These are phyloP conservation scores for Teinopalpus imperialis DNA, from an alignment of 2,888 invertebrate genomes.

Conservation along the genomic window DNA sequence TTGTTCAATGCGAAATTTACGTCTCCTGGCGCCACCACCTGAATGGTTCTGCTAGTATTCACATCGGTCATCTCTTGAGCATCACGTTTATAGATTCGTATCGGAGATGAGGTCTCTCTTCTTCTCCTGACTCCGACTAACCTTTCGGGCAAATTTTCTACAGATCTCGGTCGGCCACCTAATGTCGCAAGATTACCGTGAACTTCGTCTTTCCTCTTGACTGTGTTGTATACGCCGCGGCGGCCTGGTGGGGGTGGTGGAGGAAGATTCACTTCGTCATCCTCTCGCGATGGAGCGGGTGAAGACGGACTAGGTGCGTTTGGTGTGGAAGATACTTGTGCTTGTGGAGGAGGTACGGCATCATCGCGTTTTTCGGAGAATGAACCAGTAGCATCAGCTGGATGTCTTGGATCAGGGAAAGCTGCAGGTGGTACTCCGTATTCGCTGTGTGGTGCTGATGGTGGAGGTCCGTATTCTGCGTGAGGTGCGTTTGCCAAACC, in stretches of 20 bases:
- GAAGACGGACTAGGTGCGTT: conserved; percentile 81
- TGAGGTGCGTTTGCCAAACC: conserved; percentile 79
- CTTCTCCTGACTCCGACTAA: conserved; percentile 88
- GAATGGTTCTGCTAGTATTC: conserved; percentile 93
- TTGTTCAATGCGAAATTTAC: conserved; percentile 94
- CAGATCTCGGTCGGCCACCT: conserved; percentile 93
- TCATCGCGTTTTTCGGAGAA: conserved; percentile 92
- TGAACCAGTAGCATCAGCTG: conserved; percentile 90
- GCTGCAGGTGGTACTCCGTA: conserved; percentile 90
- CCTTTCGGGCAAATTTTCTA: conserved; percentile 91
- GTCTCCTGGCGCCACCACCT: conserved; percentile 96
- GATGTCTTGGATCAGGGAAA: conserved; percentile 93
- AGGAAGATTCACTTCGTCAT: conserved; percentile 87
- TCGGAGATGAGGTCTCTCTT: conserved; percentile 84
- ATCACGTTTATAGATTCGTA: conserved; percentile 91
- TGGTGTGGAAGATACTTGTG: conserved; percentile 89
- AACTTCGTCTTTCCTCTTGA: conserved; percentile 90
- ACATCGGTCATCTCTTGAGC: conserved; percentile 96
- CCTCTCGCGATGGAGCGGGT: conserved; percentile 79
- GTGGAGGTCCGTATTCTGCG: conserved; percentile 87
- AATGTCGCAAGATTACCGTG: conserved; percentile 91
- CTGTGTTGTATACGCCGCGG: conserved; percentile 90
- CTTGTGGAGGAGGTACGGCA: conserved; percentile 90
- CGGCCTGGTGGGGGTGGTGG: conserved; percentile 93
- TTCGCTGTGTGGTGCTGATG: conserved; percentile 84